Conservation (phyloP, 2,888 invertebrate genomes). For the Monoplex corrugatus region DNA sequence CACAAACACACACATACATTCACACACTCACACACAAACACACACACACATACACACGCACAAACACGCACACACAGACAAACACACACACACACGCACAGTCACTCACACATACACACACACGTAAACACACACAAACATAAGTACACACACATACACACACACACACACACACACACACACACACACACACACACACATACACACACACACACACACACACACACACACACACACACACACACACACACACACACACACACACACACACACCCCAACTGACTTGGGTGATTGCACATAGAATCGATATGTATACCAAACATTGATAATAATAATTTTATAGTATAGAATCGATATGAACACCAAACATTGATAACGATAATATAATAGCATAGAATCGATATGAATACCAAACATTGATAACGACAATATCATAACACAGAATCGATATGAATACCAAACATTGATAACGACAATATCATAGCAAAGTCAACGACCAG, state of each 20-base stretch:
- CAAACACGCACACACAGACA: background rate
- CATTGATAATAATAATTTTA: too few species aligned
- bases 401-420: too few species aligned
- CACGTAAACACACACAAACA: background rate
- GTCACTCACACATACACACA: slow-evolving; percentile 7
- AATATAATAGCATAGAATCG: too few species aligned
- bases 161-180: background rate
- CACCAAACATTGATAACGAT: too few species aligned
- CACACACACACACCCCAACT: background rate
- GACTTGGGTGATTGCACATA: too few species aligned
- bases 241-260: slow-evolving; percentile 6
- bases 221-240: slow-evolving; percentile 15
- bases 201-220: background rate
- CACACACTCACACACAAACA: background rate
- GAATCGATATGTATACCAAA: too few species aligned
- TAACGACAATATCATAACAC: too few species aligned
- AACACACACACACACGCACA: slow-evolving; percentile 1
- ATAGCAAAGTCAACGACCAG: too few species aligned
- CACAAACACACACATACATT: background rate
- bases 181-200: background rate
- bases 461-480: too few species aligned
- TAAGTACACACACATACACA: background rate
- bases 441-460: too few species aligned
- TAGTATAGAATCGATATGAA: too few species aligned
- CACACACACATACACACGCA: background rate